Conservation (phyloP, 2,888 invertebrate species). For the Ophion ventricosus region DNA sequence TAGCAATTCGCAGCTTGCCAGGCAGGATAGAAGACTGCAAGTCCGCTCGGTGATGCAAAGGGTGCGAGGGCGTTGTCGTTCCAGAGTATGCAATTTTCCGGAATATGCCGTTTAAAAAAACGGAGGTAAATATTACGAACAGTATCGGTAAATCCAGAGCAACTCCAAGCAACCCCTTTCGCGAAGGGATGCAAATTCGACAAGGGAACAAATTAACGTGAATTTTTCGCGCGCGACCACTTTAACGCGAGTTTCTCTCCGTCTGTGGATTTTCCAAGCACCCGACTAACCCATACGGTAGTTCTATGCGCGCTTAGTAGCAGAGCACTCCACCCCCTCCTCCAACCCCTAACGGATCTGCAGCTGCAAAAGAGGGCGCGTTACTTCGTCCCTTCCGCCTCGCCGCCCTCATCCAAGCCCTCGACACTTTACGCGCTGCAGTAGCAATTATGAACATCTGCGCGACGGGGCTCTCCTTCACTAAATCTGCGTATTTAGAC, state of each 20-base stretch:
- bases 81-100: conserved; percentile 31
- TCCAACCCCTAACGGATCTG: conserved; percentile 3
- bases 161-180: background rate
- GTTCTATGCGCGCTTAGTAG: background rate
- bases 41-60: conserved; percentile 21
- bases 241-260: conserved; percentile 37
- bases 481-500: conserved; percentile 65
- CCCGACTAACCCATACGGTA: conserved; percentile 24
- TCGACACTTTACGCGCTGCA: conserved; percentile 57
- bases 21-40: conserved; percentile 43
- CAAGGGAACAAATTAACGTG: conserved; percentile 11
- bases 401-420: conserved; percentile 16
- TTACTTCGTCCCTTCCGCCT: conserved; percentile 56
- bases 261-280: conserved; percentile 36
- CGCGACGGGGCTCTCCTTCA: conserved; percentile 30
- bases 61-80: conserved; percentile 37
- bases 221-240: conserved; percentile 38
- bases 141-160: conserved; percentile 52
- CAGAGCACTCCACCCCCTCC: conserved; percentile 17
- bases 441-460: conserved; percentile 68
- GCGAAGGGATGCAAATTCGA: background rate
- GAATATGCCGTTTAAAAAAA: conserved; percentile 24
- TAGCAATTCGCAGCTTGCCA: conserved; percentile 58
- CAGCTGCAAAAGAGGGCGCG: conserved; percentile 1
- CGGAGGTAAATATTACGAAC: conserved; percentile 19